Evolutionary conservation across 2,888 invertebrate genomes (phyloP), one percentile per base, ranked within the genome.

Genomic region (Busseola fusca): DNA sequence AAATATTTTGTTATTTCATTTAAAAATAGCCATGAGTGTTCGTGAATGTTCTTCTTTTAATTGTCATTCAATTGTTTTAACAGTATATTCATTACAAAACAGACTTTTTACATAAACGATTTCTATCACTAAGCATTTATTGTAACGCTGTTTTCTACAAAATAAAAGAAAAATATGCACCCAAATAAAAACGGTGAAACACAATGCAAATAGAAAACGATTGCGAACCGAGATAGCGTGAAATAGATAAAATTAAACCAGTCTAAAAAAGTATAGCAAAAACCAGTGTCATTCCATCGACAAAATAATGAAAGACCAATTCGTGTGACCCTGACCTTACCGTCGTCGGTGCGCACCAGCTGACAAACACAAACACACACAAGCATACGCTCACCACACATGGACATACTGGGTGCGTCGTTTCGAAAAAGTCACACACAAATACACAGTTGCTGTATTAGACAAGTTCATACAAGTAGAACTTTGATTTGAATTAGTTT

Each of bases 311-410:
- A 84, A 80, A 84, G 74, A 82, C 67, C 76, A 78, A 83, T 82
- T 76, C 40, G 62, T 64, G 56, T 82, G 83, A 74, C 89, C 88
- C 64, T 90, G 89, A 89, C 88, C 88, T 90, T 89, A 87, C n/a
- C n/a, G n/a, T 85, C 85, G 72, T 56, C 27, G 48, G 62, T 63
- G 63, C 66, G 64, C 62, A 70, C 80, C 72, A 70, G 72, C 30
- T 60, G 69, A 74, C 75, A 72, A 66, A 80, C 71, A 78, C 81
- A 81, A 66, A 25, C 10, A n/a, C 62, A 57, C 70, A 62, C 69
- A 56, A 57, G 73, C 72, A 76, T 73, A 81, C 74, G 64, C 66
- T 69, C 62, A 65, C 63, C 59, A 50, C 25, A n/a, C 34, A 45
- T n/a, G 21, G 25, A 21, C 30, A 54, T 5, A 64, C 12, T n/a